phyloP scores from a whole-genome alignment of 2,888 invertebrate species.

The Plebejus anna region DNA sequence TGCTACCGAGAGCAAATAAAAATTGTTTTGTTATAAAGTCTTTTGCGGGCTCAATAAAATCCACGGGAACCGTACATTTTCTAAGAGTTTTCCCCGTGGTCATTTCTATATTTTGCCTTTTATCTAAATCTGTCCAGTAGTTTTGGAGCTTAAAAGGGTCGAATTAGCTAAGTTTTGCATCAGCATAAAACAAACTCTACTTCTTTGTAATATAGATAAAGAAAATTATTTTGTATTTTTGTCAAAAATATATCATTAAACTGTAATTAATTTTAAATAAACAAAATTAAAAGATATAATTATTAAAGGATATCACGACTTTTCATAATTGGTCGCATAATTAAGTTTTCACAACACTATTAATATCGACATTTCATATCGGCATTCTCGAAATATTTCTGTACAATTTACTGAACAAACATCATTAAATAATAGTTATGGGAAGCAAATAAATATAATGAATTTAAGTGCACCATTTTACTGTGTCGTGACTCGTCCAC shows the following conservation, averaged over 20 bases:
- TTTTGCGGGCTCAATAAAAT: neutral
- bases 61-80: too few relatives aligned
- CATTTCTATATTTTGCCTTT: too few relatives aligned
- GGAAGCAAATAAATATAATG: slow-evolving; percentile 27
- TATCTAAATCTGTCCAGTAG: too few relatives aligned
- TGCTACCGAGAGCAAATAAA: neutral
- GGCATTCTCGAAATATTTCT: slow-evolving; percentile 1
- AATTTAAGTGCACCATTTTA: slow-evolving; percentile 31
- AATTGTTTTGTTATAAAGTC: neutral
- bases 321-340: slow-evolving; percentile 9
- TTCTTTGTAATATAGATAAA: too few relatives aligned
- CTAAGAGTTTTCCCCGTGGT: too few relatives aligned
- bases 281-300: neutral
- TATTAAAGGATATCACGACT: neutral
- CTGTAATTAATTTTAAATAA: neutral
- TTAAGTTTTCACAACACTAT: slow-evolving; percentile 10
- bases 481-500: slow-evolving; percentile 25
- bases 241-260: too few relatives aligned
- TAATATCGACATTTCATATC: slow-evolving; percentile 3
- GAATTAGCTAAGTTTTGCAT: too few relatives aligned
- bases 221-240: too few relatives aligned
- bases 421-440: slow-evolving; percentile 26
- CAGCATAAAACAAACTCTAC: too few relatives aligned
- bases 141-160: too few relatives aligned
- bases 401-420: slow-evolving; percentile 22